Base-by-base conservation (phyloP, 2,888 invertebrate genomes). In the Cosmorhoe ocellata region DNA sequence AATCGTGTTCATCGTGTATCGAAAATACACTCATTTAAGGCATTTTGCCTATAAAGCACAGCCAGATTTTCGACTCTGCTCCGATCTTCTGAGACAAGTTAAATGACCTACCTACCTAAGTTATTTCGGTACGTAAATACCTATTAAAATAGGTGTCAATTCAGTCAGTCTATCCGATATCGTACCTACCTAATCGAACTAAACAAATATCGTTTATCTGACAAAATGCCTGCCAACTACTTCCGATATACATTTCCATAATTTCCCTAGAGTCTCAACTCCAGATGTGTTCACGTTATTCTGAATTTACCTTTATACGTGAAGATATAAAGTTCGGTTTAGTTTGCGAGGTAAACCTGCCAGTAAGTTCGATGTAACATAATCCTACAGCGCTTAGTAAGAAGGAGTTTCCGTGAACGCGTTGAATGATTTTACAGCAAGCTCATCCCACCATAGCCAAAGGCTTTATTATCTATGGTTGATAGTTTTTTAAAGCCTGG, bases 171-270 rank as follows among this genome's bases (percentile, higher is more conserved):
- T n/a, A 54, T 39, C 54, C 39, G 47, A 58, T 51, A 53, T 59
- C 63, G 56, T 66, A 24, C 24, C 24, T 66, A 24, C 7, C 24
- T 24, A 73, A 72, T 70, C 64, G 66, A 69, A 71, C 68, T 53
- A 66, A 65, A 74, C 73, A 72, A 76, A 74, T 73, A 73, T 61
- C 75, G 66, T 74, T 77, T 76, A 72, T 73, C 72, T 71, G 67
- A 66, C 75, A 71, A 73, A 78, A 78, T 77, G 68, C 67, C 74
- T 76, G 74, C 71, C 74, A 76, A 76, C 68, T 71, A 69, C 65
- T 53, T 56, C 51, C 67, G 63, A 65, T 74, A 71, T 68, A 66
- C 67, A 74, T 76, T 76, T 72, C 66, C 74, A 76, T 78, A 78
- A 78, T 78, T 77, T 78, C 77, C 77, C 77, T 52, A 46, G 77